Evolutionary conservation across 1,140 invertebrate genomes (phyloP).

Genomic region (Delia radicum): DNA sequence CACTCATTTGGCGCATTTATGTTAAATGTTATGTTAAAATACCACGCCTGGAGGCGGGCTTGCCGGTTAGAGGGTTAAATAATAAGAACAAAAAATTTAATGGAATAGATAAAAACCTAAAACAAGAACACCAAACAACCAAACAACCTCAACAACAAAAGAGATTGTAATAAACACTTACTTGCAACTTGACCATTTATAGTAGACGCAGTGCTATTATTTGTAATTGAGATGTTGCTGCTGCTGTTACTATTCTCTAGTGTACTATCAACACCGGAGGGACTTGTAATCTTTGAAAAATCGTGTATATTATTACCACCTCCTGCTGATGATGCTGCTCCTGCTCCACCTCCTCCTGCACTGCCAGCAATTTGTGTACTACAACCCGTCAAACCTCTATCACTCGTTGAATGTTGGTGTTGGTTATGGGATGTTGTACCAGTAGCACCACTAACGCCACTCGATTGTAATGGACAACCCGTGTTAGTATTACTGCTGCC

Average conservation of each 20-base stretch:
- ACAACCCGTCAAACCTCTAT: too few relatives aligned
- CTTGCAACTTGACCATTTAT: conserved; percentile 61
- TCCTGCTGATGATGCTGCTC: not conserved
- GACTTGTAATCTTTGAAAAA: conserved; percentile 12
- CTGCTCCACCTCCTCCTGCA: not conserved
- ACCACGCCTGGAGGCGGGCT: too few relatives aligned
- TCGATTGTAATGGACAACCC: not conserved
- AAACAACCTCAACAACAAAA: not conserved
- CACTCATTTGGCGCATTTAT: too few relatives aligned
- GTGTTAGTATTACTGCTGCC: not conserved
- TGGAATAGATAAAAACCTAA: not conserved
- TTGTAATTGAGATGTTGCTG: conserved; percentile 15
- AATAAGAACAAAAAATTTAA: not conserved
- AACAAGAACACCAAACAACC: too few relatives aligned
- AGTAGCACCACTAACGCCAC: conserved; percentile 26
- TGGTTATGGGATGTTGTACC: not conserved
- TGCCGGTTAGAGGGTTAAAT: too few relatives aligned
- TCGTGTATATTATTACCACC: not conserved
- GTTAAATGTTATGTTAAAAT: too few relatives aligned
- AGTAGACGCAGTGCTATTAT: conserved; percentile 31
- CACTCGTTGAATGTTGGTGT: not conserved
- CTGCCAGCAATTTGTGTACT: not conserved
- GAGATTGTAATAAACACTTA: conserved; percentile 54
- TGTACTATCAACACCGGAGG: not conserved
- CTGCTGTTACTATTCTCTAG: not conserved